Evolutionary conservation across 2,113 vertebrate genomes (phyloP).

Genomic region (Protobothrops mucrosquamatus): DNA sequence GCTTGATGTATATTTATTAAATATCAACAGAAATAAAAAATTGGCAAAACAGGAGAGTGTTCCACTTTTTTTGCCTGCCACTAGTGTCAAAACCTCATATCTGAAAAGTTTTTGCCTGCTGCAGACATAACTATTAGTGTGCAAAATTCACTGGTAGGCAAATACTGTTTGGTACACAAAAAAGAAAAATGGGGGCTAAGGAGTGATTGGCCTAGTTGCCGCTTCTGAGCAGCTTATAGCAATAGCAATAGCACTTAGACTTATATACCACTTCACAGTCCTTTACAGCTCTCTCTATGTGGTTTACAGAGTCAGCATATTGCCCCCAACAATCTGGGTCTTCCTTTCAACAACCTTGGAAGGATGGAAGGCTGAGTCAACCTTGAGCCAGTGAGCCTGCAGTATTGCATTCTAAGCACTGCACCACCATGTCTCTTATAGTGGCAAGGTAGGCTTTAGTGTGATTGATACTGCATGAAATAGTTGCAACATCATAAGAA

Average conservation of each 20-base stretch:
- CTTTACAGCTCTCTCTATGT: too few species aligned
- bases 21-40: neutral
- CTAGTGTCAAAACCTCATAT: neutral
- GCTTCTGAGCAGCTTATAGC: neutral
- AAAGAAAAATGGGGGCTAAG: neutral
- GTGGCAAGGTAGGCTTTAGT: neutral
- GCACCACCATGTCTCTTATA: neutral
- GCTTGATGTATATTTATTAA: neutral
- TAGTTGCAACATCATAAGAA: neutral
- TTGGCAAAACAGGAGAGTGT: neutral
- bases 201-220: neutral
- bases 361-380: too few species aligned
- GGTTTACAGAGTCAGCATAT: too few species aligned
- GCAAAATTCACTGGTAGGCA: neutral
- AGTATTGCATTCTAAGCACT: too few species aligned
- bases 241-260: too few species aligned
- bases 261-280: too few species aligned
- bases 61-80: neutral
- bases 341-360: too few species aligned
- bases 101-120: neutral
- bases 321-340: too few species aligned
- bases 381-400: too few species aligned
- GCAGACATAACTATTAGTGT: neutral
- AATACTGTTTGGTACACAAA: neutral
- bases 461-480: neutral